These are phyloP conservation scores for Ephestia elutella DNA, from an alignment of 1,140 invertebrate species.

Conservation along the genomic window DNA sequence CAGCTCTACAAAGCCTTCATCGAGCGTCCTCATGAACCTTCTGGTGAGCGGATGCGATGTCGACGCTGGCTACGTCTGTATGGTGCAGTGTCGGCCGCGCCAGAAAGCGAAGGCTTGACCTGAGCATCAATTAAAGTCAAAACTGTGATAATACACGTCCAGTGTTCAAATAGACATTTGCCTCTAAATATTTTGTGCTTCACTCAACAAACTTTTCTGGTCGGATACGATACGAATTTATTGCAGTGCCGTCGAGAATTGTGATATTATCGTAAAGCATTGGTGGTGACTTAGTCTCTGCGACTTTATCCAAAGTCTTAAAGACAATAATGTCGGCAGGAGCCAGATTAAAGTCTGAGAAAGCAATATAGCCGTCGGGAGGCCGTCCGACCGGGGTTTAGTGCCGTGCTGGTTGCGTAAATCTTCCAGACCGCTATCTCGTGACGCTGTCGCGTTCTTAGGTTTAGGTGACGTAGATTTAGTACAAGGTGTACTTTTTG, in stretches of 20 bases:
- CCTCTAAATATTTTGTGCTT: conserved; percentile 29
- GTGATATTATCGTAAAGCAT: conserved; percentile 50
- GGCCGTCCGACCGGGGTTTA: conserved; percentile 25
- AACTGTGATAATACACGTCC: conserved; percentile 71
- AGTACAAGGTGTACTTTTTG: background rate
- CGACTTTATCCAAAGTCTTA: conserved; percentile 26
- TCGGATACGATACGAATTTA: conserved; percentile 43
- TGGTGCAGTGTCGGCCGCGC: conserved; percentile 79
- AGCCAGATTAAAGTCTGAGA: conserved; percentile 31
- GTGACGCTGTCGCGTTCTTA: conserved; percentile 27
- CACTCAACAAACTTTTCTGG: conserved; percentile 28
- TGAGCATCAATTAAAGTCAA: conserved; percentile 25
- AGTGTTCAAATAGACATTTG: conserved; percentile 51
- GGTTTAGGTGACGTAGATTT: conserved; percentile 21
- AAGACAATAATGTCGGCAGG: conserved; percentile 36
- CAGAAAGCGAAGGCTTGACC: conserved; percentile 62
- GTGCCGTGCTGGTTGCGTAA: conserved; percentile 29
- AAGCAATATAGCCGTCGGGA: conserved; percentile 27
- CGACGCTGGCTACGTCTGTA: conserved; percentile 90
- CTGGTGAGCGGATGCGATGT: conserved; percentile 93
- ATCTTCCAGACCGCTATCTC: conserved; percentile 41
- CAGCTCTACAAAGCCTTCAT: conserved; percentile 66
- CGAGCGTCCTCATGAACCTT: conserved; percentile 92
- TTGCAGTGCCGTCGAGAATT: conserved; percentile 56
- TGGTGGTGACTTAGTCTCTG: conserved; percentile 29